Evolutionary conservation across 2,888 invertebrate genomes (phyloP), one percentile per base, ranked within the genome.

Genomic region (Helobdella robusta): DNA sequence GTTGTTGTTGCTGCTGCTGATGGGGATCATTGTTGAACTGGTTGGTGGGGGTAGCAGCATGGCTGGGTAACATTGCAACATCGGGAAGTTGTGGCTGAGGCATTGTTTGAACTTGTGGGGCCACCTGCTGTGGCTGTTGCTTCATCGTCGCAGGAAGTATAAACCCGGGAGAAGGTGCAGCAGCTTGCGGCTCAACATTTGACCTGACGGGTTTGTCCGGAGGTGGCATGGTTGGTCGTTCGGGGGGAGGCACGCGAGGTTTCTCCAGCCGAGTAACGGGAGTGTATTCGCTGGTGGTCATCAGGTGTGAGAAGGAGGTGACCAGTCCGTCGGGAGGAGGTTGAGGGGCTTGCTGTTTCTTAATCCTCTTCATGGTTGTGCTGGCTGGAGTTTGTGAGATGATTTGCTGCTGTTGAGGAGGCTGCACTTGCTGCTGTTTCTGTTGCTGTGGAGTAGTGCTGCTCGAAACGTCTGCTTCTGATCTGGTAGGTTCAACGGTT

Each of bases 331-430:
- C 30, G 32, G 25, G n/a, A 5, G 56, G 56, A 15, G 56, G 56
- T 32, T 56, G 56, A 1, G 56, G 56, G 4, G 56, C 56, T 6
- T n/a, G 56, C 32, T 56, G 56, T 32, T 56, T 56, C 56, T 56
- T 56, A n/a, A n/a, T 18, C 28, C 32, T 56, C 32, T 18, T 56
- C 56, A 56, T 5, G 25, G 56, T 56, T 28, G 56, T 30, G 20
- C 23, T 23, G 6, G 23, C 48, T 11, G 48, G n/a, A 1, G 23
- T n/a, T n/a, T n/a, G n/a, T n/a, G n/a, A n/a, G n/a, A n/a, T n/a
- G n/a, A n/a, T n/a, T n/a, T n/a, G n/a, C n/a, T n/a, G n/a, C n/a
- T n/a, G n/a, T n/a, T n/a, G n/a, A n/a, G n/a, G n/a, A n/a, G n/a
- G n/a, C n/a, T n/a, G n/a, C n/a, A n/a, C n/a, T n/a, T 15, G 15